Conservation (phyloP, 1,140 invertebrate genomes). For the Bursaphelenchus mucronatus region DNA sequence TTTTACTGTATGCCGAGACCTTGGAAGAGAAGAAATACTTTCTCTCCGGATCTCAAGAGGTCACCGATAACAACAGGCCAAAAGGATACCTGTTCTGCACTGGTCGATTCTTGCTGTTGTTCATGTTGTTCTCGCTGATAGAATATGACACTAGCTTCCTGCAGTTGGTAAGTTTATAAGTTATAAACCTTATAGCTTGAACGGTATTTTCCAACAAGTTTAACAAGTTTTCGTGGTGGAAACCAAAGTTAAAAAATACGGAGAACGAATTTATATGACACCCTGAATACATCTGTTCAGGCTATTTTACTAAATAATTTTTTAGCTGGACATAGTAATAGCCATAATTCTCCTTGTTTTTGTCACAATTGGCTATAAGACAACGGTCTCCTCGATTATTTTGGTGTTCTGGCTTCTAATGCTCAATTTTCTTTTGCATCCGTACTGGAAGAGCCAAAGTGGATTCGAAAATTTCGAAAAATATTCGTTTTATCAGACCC, state of each 20-base stretch:
- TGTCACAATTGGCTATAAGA: constrained; percentile 95
- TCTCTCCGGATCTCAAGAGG: constrained; percentile 92
- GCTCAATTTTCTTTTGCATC: constrained; percentile 93
- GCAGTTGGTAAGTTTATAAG: constrained; percentile 66
- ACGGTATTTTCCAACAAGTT: too few relatives aligned
- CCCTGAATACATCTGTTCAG: too few relatives aligned
- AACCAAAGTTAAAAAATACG: too few relatives aligned
- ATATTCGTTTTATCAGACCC: constrained; percentile 87
- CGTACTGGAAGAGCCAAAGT: constrained; percentile 90
- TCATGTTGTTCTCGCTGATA: constrained; percentile 96
- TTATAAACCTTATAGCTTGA: too few relatives aligned
- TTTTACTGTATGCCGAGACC: constrained; percentile 84
- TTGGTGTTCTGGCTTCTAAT: constrained; percentile 81
- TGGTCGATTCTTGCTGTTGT: constrained; percentile 87
- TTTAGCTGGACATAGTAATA: constrained; percentile 80
- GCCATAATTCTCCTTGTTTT: constrained; percentile 89
- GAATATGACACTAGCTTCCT: constrained; percentile 84
- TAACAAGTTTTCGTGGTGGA: constrained; percentile 4
- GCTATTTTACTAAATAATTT: not conserved
- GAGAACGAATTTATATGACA: too few relatives aligned
- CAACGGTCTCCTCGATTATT: constrained; percentile 90
- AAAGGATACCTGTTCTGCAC: constrained; percentile 93
- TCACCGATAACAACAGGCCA: constrained; percentile 87
- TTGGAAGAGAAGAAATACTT: constrained; percentile 72
- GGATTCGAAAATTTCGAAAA: constrained; percentile 96